Percentiles rank a stretch among this genome's conserved stretches.
Conservation (phyloP, 2,888 invertebrate species). For the Acleris holmiana region DNA sequence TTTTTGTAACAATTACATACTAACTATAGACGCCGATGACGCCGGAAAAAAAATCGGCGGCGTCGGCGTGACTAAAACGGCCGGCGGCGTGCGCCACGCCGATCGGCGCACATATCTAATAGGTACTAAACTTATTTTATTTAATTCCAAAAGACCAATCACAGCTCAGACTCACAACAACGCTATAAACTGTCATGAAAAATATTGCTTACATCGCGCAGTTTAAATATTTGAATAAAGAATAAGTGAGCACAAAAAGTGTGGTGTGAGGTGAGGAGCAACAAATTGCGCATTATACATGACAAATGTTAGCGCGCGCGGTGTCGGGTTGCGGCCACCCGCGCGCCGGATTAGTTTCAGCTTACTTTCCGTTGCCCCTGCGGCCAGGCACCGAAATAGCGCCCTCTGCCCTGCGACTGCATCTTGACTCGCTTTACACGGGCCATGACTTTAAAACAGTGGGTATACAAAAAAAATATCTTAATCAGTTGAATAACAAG, state of each 20-base stretch:
- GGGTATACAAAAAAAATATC: not conserved
- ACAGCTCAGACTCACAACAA: slow-evolving; percentile 56
- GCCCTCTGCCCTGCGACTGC: slow-evolving; percentile 69
- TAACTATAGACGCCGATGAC: no score
- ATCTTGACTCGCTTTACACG: slow-evolving; percentile 38
- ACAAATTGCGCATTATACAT: slow-evolving; percentile 85
- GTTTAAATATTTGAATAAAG: slow-evolving; percentile 77
- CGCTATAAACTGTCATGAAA: slow-evolving; percentile 70
- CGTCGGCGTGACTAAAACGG: no score
- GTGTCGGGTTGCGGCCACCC: slow-evolving; percentile 82
- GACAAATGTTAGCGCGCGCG: slow-evolving; percentile 82
- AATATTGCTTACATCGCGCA: slow-evolving; percentile 68
- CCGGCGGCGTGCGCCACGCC: no score
- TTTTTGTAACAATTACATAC: no score
- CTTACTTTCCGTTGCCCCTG: slow-evolving; percentile 72
- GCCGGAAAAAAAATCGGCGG: no score
- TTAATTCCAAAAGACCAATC: slow-evolving; percentile 48
- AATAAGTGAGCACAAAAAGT: slow-evolving; percentile 78
- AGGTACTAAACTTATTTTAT: slow-evolving; percentile 3
- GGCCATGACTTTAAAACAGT: not conserved
- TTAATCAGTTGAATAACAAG: no score
- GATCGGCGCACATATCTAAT: no score
- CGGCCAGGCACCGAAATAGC: slow-evolving; percentile 58
- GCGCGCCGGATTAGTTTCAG: slow-evolving; percentile 75
- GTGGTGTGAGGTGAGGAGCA: slow-evolving; percentile 70